These are phyloP conservation scores for Epizoanthus illoricatus DNA, from an alignment of 92 coral and sea anemone species.

Conservation along the genomic window DNA sequence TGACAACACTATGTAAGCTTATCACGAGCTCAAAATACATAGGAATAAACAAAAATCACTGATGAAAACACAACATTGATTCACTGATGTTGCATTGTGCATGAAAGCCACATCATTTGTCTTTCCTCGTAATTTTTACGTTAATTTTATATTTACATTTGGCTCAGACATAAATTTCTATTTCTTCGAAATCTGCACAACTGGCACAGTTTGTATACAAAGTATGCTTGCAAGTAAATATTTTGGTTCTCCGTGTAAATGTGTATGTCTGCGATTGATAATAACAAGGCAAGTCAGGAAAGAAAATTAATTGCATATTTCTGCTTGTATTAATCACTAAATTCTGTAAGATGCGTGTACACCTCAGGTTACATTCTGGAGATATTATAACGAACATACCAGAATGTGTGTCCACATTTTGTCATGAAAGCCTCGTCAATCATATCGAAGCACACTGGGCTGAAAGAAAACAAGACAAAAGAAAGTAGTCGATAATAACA, in stretches of 20 bases:
- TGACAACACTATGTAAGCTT: too few species aligned
- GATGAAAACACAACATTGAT: too few species aligned
- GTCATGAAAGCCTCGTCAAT: constrained; percentile 99
- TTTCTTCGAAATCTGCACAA: neutral
- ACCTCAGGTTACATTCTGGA: neutral
- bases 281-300: neutral
- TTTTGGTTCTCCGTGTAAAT: neutral
- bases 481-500: neutral
- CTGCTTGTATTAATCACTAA: neutral
- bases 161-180: neutral
- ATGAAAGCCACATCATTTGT: neutral
- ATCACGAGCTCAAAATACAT: too few species aligned
- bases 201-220: neutral
- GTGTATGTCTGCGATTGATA: neutral
- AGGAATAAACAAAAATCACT: too few species aligned
- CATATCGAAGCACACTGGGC: constrained; percentile 98
- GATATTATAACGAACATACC: constrained; percentile 56
- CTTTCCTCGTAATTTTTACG: neutral
- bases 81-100: too few species aligned
- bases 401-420: constrained; percentile 98
- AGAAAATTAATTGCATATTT: neutral
- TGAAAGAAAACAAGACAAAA: constrained; percentile 45
- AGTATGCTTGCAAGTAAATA: neutral
- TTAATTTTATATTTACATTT: too few species aligned
- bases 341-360: neutral